Evolutionary conservation across 2,888 invertebrate species (phyloP), one percentile per base, ranked within the genome.

Genomic region (Anaspis maculata): DNA sequence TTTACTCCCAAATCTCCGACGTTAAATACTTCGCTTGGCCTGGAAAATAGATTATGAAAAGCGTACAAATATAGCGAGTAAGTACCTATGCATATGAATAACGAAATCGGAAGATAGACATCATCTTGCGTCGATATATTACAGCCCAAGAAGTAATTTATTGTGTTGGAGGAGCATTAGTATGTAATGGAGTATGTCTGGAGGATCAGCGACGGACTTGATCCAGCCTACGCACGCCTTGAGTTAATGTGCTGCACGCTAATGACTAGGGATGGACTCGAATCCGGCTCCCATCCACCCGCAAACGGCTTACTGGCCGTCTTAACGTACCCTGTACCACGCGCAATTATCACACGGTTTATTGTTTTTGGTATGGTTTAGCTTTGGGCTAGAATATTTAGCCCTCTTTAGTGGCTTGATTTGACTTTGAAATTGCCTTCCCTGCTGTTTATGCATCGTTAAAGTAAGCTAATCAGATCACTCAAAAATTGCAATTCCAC

Each of bases 321-420:
- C 39, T 39, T 39, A 39, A 39, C 39, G 30, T 32, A 31, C 46
- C 46, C 50, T 46, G 48, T 44, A 46, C 52, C 46, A 48, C 42
- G 52, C 48, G 56, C 56, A 62, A 62, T 62, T 62, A 62, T 62
- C 61, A 52, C 59, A 61, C 61, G 61, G 60, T 61, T 62, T 61
- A 62, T 62, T 62, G 60, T 62, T 61, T 59, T 61, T 60, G 57
- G 53, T 59, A 56, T 54, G 57, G 57, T 59, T 61, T 61, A 59
- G 59, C 61, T 51, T 37, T 42, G 42, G 53, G 59, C 59, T 52
- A 49, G 60, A 61, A 60, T 59, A 59, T 57, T 61, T 60, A 59
- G 57, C 46, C 59, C 58, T 57, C 57, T 59, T 61, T 59, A 56
- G 52, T 51, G 56, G 55, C 55, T 52, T 53, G 58, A 61, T 61